Percentiles rank a stretch among this genome's conserved stretches.
Evolutionary conservation across 1,140 invertebrate species (phyloP).

Genomic region (Tetranychus cinnabarinus): DNA sequence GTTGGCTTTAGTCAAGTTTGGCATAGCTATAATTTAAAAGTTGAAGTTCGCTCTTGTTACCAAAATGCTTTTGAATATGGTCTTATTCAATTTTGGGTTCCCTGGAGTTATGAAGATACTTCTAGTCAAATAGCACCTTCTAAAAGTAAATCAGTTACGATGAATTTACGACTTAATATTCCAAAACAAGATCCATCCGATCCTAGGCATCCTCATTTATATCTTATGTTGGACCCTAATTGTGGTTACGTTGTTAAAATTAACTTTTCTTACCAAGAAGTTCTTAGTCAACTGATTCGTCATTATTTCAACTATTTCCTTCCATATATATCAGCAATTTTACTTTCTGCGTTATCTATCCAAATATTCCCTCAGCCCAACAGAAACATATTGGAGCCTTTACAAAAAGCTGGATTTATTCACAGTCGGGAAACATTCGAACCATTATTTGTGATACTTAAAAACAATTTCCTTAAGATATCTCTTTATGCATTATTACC

Average conservation of each 20-base stretch:
- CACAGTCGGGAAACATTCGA: not conserved
- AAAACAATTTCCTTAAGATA: not conserved
- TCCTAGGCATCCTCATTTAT: not conserved
- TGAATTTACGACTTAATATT: slow-evolving; percentile 1
- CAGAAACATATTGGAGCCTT: not conserved
- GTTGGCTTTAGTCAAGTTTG: slow-evolving; percentile 3
- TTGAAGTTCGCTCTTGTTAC: slow-evolving; percentile 6
- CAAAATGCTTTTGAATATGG: not conserved
- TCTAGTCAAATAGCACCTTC: not conserved
- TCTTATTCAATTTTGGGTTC: not conserved
- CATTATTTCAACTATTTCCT: slow-evolving; percentile 3
- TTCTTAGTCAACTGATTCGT: slow-evolving; percentile 3
- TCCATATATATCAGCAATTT: not conserved
- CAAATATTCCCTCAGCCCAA: not conserved
- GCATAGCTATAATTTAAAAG: slow-evolving; percentile 4
- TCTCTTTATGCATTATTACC: not conserved
- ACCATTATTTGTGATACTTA: not conserved
- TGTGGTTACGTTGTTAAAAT: slow-evolving; percentile 6
- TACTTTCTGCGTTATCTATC: not conserved
- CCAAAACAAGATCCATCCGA: not conserved
- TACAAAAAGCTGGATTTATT: not conserved
- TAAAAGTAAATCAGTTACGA: not conserved
- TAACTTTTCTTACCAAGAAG: not conserved
- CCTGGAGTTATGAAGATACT: not conserved
- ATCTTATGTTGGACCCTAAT: slow-evolving; percentile 5